These are phyloP conservation scores for Tuta absoluta DNA, from an alignment of 2,888 invertebrate genomes.

Conservation along the genomic window DNA sequence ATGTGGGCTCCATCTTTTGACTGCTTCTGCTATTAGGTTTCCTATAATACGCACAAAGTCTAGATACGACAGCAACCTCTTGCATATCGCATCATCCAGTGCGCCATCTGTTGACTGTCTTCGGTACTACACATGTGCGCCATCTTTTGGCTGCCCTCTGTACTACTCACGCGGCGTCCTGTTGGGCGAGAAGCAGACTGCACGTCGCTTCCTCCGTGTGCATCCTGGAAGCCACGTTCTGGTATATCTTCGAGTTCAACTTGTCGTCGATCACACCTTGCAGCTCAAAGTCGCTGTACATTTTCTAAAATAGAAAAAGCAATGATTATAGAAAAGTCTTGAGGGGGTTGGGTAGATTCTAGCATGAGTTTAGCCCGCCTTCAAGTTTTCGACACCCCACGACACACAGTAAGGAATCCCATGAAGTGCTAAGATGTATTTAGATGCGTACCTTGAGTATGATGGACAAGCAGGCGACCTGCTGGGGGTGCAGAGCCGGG, in stretches of 20 bases:
- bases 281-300: slow-evolving; percentile 99
- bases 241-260: slow-evolving; percentile 97
- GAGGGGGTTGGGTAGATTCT: too few species aligned
- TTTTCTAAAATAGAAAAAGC: slow-evolving; percentile 86
- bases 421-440: too few species aligned
- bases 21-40: too few species aligned
- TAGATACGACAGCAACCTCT: too few species aligned
- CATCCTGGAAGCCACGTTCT: slow-evolving; percentile 95
- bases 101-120: not conserved
- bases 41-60: too few species aligned
- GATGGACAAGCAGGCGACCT: slow-evolving; percentile 97
- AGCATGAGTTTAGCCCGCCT: too few species aligned
- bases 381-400: too few species aligned
- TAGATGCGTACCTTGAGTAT: slow-evolving; percentile 90
- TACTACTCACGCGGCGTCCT: slow-evolving; percentile 82
- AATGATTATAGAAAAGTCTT: not conserved
- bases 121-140: not conserved
- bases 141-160: not conserved
- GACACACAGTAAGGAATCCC: too few species aligned
- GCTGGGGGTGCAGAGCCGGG: slow-evolving; percentile 96
- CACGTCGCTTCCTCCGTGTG: slow-evolving; percentile 98
- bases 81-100: not conserved
- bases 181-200: slow-evolving; percentile 91
- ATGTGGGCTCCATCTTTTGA: too few species aligned
- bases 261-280: slow-evolving; percentile 99